These are phyloP conservation scores for Varroa destructor DNA, from an alignment of 1,140 invertebrate genomes.

Conservation along the genomic window DNA sequence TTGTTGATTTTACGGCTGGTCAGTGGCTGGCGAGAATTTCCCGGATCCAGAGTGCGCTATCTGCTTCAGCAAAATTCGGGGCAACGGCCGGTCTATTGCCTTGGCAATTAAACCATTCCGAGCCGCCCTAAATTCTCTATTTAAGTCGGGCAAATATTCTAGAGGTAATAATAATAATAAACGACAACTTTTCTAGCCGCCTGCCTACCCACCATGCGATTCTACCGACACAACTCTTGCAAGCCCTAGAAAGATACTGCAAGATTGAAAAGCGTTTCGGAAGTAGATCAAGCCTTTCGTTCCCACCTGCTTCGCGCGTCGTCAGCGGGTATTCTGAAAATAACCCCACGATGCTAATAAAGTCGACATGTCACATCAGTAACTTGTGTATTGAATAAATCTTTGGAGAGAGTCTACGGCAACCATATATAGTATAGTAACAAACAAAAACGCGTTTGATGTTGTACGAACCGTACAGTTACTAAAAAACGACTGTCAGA, in stretches of 20 bases:
- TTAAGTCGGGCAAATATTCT: background rate
- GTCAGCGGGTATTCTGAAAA: background rate
- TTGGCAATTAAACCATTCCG: slow-evolving; percentile 15
- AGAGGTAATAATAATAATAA: background rate
- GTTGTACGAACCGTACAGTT: too few species aligned
- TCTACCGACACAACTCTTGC: background rate
- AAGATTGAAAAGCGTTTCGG: slow-evolving; percentile 20
- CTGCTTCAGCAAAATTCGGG: background rate
- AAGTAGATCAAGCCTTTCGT: background rate
- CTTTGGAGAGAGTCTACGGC: too few species aligned
- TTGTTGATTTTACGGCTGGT: too few species aligned
- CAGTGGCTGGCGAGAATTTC: slow-evolving; percentile 4
- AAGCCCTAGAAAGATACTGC: slow-evolving; percentile 12
- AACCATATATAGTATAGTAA: too few species aligned
- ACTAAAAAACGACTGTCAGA: too few species aligned
- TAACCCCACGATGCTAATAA: background rate
- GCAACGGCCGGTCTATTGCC: background rate
- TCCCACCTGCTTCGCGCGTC: background rate
- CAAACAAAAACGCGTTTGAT: too few species aligned
- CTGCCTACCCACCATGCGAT: background rate
- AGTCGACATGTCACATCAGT: too few species aligned
- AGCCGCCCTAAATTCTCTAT: background rate
- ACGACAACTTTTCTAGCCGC: background rate
- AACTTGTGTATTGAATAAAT: too few species aligned
- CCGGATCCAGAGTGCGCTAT: slow-evolving; percentile 12